Percentiles rank a stretch among this genome's conserved stretches.
These are phyloP conservation scores for Harpegnathos saltator DNA, from an alignment of 1,140 invertebrate genomes.

Conservation along the genomic window DNA sequence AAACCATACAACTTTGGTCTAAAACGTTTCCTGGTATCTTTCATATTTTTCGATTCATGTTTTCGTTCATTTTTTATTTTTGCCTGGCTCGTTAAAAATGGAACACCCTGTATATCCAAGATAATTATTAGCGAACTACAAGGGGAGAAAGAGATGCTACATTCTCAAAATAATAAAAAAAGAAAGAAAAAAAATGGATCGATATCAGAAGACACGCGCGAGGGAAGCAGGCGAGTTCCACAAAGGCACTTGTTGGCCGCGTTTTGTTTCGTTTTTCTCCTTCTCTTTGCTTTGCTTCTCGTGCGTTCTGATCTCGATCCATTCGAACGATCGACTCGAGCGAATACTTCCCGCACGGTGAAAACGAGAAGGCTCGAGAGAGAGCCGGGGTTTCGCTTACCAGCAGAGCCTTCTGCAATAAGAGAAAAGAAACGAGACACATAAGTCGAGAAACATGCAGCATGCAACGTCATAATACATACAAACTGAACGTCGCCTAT, in stretches of 20 bases:
- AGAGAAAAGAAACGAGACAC: constrained; percentile 68
- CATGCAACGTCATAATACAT: constrained; percentile 85
- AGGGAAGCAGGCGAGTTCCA: neutral
- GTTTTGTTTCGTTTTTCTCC: too few relatives aligned
- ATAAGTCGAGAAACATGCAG: constrained; percentile 80
- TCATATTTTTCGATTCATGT: too few relatives aligned
- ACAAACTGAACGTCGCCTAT: constrained; percentile 85
- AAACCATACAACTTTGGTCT: too few relatives aligned
- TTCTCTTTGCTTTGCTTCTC: neutral
- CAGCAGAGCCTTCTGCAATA: constrained; percentile 82
- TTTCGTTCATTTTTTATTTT: too few relatives aligned
- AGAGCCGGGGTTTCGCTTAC: constrained; percentile 78
- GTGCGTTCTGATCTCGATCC: constrained; percentile 25
- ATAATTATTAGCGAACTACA: neutral
- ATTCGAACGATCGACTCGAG: constrained; percentile 12
- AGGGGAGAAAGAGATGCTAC: neutral
- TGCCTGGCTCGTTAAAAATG: too few relatives aligned
- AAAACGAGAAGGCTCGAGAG: constrained; percentile 8
- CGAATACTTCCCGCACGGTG: neutral
- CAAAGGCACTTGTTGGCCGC: neutral
- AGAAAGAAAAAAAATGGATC: neutral
- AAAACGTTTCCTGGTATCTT: too few relatives aligned
- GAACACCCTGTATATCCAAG: too few relatives aligned
- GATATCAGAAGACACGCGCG: constrained; percentile 12
- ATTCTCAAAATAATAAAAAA: constrained; percentile 4